Evolutionary conservation across 2,797 vertebrate genomes (phyloP), one percentile per base, ranked within the genome.

Genomic region (Mastacembelus armatus): DNA sequence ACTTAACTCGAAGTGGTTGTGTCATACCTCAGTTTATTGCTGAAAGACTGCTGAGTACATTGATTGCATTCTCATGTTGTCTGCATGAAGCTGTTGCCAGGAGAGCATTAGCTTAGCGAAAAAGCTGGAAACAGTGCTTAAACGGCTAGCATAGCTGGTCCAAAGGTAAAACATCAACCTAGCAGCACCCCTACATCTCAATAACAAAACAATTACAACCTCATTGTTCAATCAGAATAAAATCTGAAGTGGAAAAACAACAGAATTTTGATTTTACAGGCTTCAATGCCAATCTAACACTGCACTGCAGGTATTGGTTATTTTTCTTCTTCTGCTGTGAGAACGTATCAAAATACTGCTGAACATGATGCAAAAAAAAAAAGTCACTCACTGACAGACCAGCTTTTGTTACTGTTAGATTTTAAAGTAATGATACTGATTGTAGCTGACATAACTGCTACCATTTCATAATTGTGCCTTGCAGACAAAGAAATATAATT

Each of bases 1-100:
- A 35, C 55, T 67, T 75, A 77, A 63, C 57, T 65, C 43, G 58
- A 66, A 61, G 70, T 57, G 29, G 57, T 14, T 69, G 44, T 78
- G 54, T 73, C n/a, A 18, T 18, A 18, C 39, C 39, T 39, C 8
- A 3, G 15, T 38, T n/a, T 38, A 12, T 35, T 35, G 14, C 4
- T 35, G 35, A 4, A 5, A 35, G 33, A 15, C 32, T 11, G 32
- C 4, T 10, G 8, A n/a, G 16, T 7, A 38, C 6, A 36, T 36
- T 14, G 12, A 36, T 15, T 33, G 14, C 15, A 38, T 3, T 18
- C 16, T 39, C 2, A n/a, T 18, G 16, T 16, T 16, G n/a, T 39
- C 16, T 39, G 16, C 39, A 16, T 9, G n/a, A 9, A 39, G 18
- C 1, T 18, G n/a, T 16, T 18, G 18, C n/a, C 16, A 1, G 38